phyloP scores from a whole-genome alignment of 2,888 invertebrate species.

The Hedychridium roseum region DNA sequence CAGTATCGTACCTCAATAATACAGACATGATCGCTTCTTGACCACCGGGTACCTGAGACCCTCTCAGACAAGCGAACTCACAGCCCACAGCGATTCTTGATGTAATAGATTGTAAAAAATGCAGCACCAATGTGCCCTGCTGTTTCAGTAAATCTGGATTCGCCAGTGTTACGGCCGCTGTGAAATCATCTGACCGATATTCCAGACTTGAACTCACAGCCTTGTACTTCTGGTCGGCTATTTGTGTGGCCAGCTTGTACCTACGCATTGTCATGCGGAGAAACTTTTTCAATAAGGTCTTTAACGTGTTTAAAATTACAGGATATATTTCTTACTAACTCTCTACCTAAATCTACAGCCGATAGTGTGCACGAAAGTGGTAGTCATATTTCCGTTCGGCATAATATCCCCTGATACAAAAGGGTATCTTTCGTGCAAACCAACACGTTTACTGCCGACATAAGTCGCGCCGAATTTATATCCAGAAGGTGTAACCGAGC shows the following conservation, averaged over 20 bases:
- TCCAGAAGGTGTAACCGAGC: conserved; percentile 50
- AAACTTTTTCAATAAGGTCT: too few species aligned
- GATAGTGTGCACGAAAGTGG: conserved; percentile 51
- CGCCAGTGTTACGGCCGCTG: conserved; percentile 47
- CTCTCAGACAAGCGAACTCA: conserved; percentile 51
- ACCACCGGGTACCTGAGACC: conserved; percentile 38
- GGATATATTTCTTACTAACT: too few species aligned
- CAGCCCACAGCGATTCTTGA: conserved; percentile 55
- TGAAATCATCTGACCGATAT: conserved; percentile 57
- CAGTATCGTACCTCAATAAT: conserved; percentile 65
- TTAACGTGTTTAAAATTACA: too few species aligned
- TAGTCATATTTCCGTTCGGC: conserved; percentile 52
- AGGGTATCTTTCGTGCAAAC: conserved; percentile 51
- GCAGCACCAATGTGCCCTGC: conserved; percentile 52
- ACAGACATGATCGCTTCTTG: conserved; percentile 47
- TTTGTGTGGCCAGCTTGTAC: conserved; percentile 48
- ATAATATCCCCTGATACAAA: conserved; percentile 47
- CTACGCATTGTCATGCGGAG: too few species aligned
- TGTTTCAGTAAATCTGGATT: conserved; percentile 44
- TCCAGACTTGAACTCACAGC: conserved; percentile 45
- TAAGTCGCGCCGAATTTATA: conserved; percentile 55
- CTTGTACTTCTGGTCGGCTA: conserved; percentile 43
- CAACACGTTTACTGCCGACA: conserved; percentile 50
- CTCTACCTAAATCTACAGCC: conserved; percentile 55
- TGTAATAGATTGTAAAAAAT: conserved; percentile 56